phyloP scores from a whole-genome alignment of 2,888 invertebrate genomes.

The Clepsis dumicolana region DNA sequence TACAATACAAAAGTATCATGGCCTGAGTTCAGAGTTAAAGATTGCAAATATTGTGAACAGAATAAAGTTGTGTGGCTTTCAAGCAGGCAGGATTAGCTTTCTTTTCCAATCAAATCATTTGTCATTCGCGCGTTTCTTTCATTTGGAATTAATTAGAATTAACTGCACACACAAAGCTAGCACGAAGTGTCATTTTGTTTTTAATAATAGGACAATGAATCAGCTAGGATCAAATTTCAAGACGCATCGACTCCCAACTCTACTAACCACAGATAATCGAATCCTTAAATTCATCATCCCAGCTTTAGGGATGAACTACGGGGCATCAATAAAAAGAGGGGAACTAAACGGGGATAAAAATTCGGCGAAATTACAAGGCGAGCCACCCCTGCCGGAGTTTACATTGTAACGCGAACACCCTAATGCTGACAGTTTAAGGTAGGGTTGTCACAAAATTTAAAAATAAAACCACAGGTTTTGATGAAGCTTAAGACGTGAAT shows the following conservation, averaged over 20 bases:
- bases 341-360: constrained; percentile 77
- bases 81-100: no score
- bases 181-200: not conserved
- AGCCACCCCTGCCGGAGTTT: constrained; percentile 65
- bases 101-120: not conserved
- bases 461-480: not conserved
- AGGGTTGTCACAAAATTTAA: constrained; percentile 63
- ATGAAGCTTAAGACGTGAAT: no score
- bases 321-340: constrained; percentile 66
- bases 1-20: no score
- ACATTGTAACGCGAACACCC: constrained; percentile 68
- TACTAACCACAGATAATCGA: constrained; percentile 40
- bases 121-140: not conserved
- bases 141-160: not conserved
- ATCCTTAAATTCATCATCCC: constrained; percentile 43
- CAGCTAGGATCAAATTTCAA: not conserved
- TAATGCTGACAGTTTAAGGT: constrained; percentile 78
- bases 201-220: not conserved
- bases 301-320: constrained; percentile 42
- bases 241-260: constrained; percentile 34
- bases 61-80: no score
- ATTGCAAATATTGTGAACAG: no score
- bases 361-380: constrained; percentile 84
- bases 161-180: not conserved
- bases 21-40: no score